Base-by-base conservation (phyloP, 2,113 vertebrate species). In the Coptodon bakossiorum region DNA sequence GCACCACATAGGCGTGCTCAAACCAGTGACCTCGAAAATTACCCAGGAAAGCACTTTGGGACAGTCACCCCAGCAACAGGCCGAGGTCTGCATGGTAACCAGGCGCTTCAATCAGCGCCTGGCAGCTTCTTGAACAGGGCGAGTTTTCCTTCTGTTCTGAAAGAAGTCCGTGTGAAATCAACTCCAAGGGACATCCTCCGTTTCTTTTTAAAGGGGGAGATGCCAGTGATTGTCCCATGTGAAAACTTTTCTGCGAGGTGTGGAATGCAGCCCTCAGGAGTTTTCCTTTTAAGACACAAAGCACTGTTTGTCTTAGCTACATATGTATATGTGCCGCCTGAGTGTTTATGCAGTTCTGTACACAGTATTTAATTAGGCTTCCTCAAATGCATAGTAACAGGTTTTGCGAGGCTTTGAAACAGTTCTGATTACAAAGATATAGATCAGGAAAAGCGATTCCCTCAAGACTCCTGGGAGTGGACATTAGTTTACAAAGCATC, bases 11-110 rank as follows among this genome's bases (percentile, higher is more conserved):
- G 95, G 95, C 95, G 93, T 96, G 95, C 96, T 96, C 94, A 96
- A 96, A 96, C 96, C 96, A 95, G 95, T 96, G 95, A 96, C 96
- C 96, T 97, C 95, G 94, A 96, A 96, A 96, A 96, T 96, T 96
- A 96, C 96, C 94, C 95, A 96, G 96, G 96, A 97, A 68, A 96
- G 95, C 96, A 96, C 96, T 96, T 95, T 95, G 93, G 96, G 94
- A 95, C 93, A 95, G 95, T 97, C 94, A 89, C 96, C 96, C 92
- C 94, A 96, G 96, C 95, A 97, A 96, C 96, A 93, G 92, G 92
- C 92, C 57, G 92, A 92, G 94, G 94, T 95, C 96, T 90, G 82
- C 96, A 96, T 96, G 93, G 96, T 93, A 96, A 96, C 96, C 92
- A 89, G 94, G 93, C 93, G 88, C 93, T 95, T 96, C 94, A 95